phyloP scores from a whole-genome alignment of 2,888 invertebrate genomes.

The Epistrophe eligans region DNA sequence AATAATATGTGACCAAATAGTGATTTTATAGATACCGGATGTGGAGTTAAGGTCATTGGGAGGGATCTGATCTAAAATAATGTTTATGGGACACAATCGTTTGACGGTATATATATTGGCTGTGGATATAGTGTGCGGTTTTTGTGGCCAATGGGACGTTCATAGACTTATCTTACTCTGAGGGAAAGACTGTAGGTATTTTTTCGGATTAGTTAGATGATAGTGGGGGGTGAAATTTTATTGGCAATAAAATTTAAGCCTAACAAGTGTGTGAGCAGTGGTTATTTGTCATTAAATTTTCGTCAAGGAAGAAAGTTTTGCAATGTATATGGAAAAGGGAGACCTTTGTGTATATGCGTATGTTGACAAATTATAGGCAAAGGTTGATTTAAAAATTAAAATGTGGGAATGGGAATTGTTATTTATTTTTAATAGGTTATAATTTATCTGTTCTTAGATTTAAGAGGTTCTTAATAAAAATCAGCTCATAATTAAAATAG shows the following conservation, averaged over 20 bases:
- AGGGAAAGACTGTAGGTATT: background rate
- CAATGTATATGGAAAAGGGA: background rate
- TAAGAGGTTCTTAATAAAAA: too few species aligned
- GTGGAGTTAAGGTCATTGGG: slow-evolving; percentile 29
- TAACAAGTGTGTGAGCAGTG: slow-evolving; percentile 44
- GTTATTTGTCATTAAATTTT: slow-evolving; percentile 22
- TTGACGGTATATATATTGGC: slow-evolving; percentile 42
- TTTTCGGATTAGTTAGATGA: slow-evolving; percentile 24
- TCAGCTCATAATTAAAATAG: too few species aligned
- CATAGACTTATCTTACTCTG: slow-evolving; percentile 2
- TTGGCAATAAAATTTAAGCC: slow-evolving; percentile 51
- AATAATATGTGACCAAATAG: slow-evolving; percentile 60
- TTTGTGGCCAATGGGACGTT: slow-evolving; percentile 15
- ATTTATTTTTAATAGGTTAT: too few species aligned
- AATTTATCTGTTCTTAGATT: too few species aligned
- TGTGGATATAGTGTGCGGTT: slow-evolving; percentile 37
- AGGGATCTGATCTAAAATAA: slow-evolving; percentile 32
- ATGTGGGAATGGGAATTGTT: too few species aligned
- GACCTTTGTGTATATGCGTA: background rate
- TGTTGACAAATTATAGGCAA: background rate
- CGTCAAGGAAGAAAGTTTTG: background rate
- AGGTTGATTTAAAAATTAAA: background rate
- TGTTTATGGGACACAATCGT: slow-evolving; percentile 36
- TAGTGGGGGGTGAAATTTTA: slow-evolving; percentile 40
- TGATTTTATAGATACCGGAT: slow-evolving; percentile 53